Conservation (phyloP, 2,888 invertebrate genomes). For the Ypsolopha scabrella region DNA sequence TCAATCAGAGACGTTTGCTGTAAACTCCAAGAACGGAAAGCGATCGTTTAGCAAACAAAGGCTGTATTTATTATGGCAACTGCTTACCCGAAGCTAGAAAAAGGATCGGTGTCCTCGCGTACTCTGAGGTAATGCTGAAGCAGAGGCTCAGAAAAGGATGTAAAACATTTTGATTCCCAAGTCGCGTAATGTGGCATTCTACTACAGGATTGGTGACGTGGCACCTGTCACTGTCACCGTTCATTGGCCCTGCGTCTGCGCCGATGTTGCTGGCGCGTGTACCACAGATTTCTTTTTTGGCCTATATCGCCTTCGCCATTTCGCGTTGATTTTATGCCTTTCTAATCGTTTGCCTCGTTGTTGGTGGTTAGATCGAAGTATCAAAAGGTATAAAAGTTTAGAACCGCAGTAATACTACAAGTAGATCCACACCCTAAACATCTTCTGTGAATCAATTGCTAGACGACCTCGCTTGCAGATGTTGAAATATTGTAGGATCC, state of each 20-base stretch:
- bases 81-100: too few species aligned
- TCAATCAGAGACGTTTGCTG: slow-evolving; percentile 12
- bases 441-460: slow-evolving; percentile 4
- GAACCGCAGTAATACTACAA: too few species aligned
- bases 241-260: slow-evolving; percentile 48
- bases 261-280: slow-evolving; percentile 29
- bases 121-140: slow-evolving; percentile 12
- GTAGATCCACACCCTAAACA: too few species aligned
- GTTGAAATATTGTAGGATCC: neutral
- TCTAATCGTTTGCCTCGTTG: too few species aligned
- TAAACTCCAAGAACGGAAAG: slow-evolving; percentile 20
- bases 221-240: slow-evolving; percentile 60
- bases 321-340: neutral
- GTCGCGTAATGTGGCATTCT: slow-evolving; percentile 34
- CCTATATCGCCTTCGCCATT: slow-evolving; percentile 9
- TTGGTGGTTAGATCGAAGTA: neutral
- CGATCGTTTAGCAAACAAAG: slow-evolving; percentile 30
- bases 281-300: slow-evolving; percentile 32
- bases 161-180: slow-evolving; percentile 31
- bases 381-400: neutral
- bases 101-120: slow-evolving; percentile 8
- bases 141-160: slow-evolving; percentile 27
- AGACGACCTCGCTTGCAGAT: slow-evolving; percentile 1
- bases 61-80: neutral
- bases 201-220: slow-evolving; percentile 37